Conservation (phyloP, 2,797 vertebrate genomes). For the Typhlichthys eigenmanni region DNA sequence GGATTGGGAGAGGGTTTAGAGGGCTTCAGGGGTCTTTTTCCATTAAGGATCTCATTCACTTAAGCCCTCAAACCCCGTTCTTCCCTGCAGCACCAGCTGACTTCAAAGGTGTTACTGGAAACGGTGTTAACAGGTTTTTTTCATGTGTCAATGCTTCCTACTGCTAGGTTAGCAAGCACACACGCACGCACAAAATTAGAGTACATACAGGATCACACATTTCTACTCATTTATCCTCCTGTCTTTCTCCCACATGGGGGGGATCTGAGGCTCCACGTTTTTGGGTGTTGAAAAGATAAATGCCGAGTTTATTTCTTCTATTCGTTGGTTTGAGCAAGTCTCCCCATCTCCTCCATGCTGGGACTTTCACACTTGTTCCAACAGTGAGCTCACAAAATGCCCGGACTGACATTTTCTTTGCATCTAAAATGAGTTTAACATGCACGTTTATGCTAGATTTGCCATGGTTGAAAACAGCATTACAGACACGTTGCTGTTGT, state of each 20-base stretch:
- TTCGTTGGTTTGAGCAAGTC: too few species aligned
- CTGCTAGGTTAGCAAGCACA: constrained; percentile 31
- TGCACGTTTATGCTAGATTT: too few species aligned
- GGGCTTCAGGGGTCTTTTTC: constrained; percentile 61
- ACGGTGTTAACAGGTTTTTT: constrained; percentile 41
- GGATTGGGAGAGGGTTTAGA: constrained; percentile 27
- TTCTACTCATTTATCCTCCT: background rate
- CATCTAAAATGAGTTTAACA: too few species aligned
- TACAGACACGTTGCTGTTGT: too few species aligned
- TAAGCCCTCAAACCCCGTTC: constrained; percentile 42
- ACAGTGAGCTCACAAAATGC: too few species aligned
- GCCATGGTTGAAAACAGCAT: too few species aligned
- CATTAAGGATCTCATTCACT: constrained; percentile 61
- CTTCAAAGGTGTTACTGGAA: constrained; percentile 66
- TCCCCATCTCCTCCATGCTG: too few species aligned
- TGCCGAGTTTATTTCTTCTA: too few species aligned
- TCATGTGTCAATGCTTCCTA: constrained; percentile 29
- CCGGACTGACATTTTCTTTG: too few species aligned
- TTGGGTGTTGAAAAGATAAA: too few species aligned
- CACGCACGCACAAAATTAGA: constrained; percentile 8
- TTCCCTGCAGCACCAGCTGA: constrained; percentile 43
- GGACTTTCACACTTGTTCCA: too few species aligned
- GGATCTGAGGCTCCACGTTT: background rate
- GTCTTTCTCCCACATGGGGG: constrained; percentile 6
- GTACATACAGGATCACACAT: constrained; percentile 15